Evolutionary conservation across 2,888 invertebrate species (phyloP).

Genomic region (Apoda limacodes): DNA sequence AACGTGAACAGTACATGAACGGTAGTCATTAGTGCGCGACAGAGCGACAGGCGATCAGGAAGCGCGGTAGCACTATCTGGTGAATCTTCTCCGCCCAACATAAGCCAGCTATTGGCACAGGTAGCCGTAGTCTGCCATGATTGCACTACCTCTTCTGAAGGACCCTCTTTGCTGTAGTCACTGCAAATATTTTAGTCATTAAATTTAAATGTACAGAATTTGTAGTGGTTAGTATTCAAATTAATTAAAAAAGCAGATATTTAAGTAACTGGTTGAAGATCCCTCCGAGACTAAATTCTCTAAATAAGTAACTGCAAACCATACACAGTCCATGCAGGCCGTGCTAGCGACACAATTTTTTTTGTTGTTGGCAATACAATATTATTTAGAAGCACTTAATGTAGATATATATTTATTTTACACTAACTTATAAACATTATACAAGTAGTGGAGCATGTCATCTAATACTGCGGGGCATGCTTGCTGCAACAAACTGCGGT

Average conservation of each 20-base stretch:
- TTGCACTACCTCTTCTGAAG: conserved; percentile 37
- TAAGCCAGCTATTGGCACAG: conserved; percentile 53
- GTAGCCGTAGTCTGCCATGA: conserved; percentile 45
- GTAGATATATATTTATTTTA: background rate
- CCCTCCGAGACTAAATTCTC: too few relatives aligned
- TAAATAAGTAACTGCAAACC: too few relatives aligned
- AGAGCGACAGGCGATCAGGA: conserved; percentile 49
- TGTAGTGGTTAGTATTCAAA: too few relatives aligned
- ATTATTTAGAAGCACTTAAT: too few relatives aligned
- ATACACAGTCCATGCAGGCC: too few relatives aligned
- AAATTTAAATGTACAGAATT: too few relatives aligned
- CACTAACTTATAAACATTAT: conserved; percentile 50
- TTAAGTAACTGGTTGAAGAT: too few relatives aligned
- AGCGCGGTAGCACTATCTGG: conserved; percentile 33
- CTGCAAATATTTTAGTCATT: too few relatives aligned
- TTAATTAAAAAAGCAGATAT: too few relatives aligned
- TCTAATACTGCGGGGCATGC: conserved; percentile 56
- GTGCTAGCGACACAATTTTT: too few relatives aligned
- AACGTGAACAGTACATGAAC: conserved; percentile 50
- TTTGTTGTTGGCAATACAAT: too few relatives aligned
- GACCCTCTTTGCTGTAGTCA: conserved; percentile 39
- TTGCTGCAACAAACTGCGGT: conserved; percentile 42
- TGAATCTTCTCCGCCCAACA: conserved; percentile 42
- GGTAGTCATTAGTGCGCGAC: conserved; percentile 40
- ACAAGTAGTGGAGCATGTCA: conserved; percentile 49